Evolutionary conservation across 2,888 invertebrate species (phyloP), one percentile per base, ranked within the genome.

Genomic region (Melipona bicolor): DNA sequence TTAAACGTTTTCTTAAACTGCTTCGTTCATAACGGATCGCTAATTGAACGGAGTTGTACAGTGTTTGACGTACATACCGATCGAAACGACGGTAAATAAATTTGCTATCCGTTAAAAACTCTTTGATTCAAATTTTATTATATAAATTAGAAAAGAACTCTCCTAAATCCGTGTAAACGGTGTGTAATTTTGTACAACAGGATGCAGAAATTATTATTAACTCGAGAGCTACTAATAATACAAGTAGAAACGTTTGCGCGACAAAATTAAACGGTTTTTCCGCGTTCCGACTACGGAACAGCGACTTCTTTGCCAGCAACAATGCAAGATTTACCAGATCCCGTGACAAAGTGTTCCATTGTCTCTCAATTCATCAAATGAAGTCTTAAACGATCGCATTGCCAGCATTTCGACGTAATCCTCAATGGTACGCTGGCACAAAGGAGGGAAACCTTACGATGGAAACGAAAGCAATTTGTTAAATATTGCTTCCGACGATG

Each of bases 391-490:
- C 73, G 76, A 81, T 87, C 82, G 77, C 80, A 83, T 86, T 83
- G 82, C 82, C 72, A 85, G 76, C 77, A 77, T 43, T 43, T 84
- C 84, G 81, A 83, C 84, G 69, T 90, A 89, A 89, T 86, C 89
- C 88, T 83, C 77, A 64, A 71, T 76, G 81, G 82, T 61, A 85
- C 65, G 70, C 74, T 36, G n/a, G 21, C 50, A 52, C 61, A 68
- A 61, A 73, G 70, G 32, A 65, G 68, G 24, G 81, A 78, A 82
- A 71, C 81, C 73, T 52, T 43, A 79, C 71, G 49, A 77, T 64
- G 86, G 88, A 87, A 92, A 88, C 87, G 86, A 92, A 92, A 94
- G 93, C 93, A 93, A 94, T 93, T 93, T 93, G 91, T 93, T 92
- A 93, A 93, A 93, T 93, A 93, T 93, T 91, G 91, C 90, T 89